Base-by-base conservation (phyloP, 2,888 invertebrate species). In the Noctua pronuba region DNA sequence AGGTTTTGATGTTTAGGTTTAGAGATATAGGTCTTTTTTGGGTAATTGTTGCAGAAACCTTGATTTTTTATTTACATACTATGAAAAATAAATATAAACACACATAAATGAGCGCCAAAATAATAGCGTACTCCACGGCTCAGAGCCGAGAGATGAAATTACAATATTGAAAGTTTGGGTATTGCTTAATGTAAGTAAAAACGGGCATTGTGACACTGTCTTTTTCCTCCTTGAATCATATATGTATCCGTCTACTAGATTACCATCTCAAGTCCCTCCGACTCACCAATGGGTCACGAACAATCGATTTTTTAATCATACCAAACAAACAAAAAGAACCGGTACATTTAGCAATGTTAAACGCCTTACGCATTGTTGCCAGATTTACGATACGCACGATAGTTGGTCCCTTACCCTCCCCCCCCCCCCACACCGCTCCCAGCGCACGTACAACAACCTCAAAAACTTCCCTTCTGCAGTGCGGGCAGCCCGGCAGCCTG, bases 401-500 rank as follows among this genome's bases (percentile, higher is more conserved):
- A 81, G 86, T 86, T 81, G 28, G 77, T 79, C 71, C 80, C 75
- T 73, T 68, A n/a, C 41, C 55, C n/a, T 1, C 24, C 11, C 24
- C 24, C 24, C 52, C 52, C 52, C 24, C 0, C 52, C 21, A 2
- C 10, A 2, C 4, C 62, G 55, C 41, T 11, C 41, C 24, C 52
- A 58, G 31, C 73, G 66, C 86, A 85, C 83, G 83, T 86, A 84
- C 71, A 64, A 62, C 79, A 71, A 83, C 71, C 83, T 88, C 81
- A 79, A 88, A 90, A 88, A 90, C 85, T 89, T 88, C 83, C 84
- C 79, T 88, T 88, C 93, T 93, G 93, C 94, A 94, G 83, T 94
- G 94, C 93, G 92, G 93, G 88, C 84, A 88, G 82, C 81, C 93
- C 94, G 91, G 88, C 86, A 89, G 79, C 83, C 94, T 95, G 92